A percentile compares a stretch with the other conserved stretches of the same genome.
These are phyloP conservation scores for Thysanoteuthis rhombus DNA, from an alignment of 2,888 invertebrate species.

Conservation along the genomic window DNA sequence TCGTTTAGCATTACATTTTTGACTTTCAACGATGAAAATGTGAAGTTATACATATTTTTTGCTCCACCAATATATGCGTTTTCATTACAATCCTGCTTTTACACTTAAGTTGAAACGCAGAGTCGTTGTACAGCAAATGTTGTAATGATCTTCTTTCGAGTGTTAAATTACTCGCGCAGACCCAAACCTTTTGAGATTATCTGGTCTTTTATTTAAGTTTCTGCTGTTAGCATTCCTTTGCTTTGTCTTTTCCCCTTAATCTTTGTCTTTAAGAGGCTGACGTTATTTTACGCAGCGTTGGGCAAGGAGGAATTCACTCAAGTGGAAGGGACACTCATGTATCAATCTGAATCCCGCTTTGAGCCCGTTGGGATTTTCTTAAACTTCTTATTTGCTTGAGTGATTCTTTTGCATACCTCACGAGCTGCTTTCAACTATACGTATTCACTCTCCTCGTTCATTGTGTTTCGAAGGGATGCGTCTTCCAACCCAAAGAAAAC, in stretches of 20 bases:
- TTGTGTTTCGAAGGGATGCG: background rate
- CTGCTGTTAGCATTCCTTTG: background rate
- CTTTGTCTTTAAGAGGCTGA: background rate
- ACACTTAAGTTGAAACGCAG: background rate
- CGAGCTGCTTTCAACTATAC: background rate
- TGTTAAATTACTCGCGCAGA: background rate
- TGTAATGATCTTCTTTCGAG: background rate
- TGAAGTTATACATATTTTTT: too few species aligned
- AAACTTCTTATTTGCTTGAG: background rate
- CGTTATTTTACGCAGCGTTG: background rate
- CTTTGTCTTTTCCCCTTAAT: background rate
- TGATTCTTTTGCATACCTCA: background rate
- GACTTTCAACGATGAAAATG: too few species aligned
- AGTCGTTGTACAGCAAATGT: background rate
- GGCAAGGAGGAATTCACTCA: background rate
- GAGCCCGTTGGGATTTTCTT: background rate
- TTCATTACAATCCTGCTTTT: background rate
- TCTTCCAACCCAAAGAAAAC: background rate
- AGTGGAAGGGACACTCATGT: background rate
- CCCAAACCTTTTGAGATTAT: background rate
- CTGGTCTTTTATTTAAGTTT: constrained; percentile 12
- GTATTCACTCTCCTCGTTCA: background rate
- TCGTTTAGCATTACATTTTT: too few species aligned
- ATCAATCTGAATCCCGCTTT: background rate
- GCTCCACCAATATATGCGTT: background rate